These are phyloP conservation scores for Lanistes nyassanus DNA, from an alignment of 1,140 invertebrate genomes.

Conservation along the genomic window DNA sequence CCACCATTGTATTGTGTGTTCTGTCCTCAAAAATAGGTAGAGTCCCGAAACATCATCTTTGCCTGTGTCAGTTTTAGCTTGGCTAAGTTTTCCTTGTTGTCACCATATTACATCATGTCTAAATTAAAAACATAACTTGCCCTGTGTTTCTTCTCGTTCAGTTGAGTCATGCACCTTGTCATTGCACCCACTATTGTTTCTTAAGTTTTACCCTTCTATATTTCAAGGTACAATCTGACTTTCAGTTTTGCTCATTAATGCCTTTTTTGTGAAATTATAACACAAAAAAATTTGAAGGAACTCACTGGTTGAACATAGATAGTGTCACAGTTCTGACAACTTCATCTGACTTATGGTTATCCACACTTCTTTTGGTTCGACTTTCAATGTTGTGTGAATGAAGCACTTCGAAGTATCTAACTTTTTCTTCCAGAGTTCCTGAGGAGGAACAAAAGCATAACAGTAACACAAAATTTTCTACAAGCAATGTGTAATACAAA, in stretches of 20 bases:
- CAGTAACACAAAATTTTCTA: no score
- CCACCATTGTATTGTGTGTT: no score
- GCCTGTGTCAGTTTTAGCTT: no score
- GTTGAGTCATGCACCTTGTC: background rate
- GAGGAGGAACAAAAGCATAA: background rate
- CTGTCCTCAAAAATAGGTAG: no score
- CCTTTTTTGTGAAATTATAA: background rate
- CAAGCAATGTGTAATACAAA: no score
- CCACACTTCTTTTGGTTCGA: conserved; percentile 16
- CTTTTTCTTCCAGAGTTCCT: conserved; percentile 4
- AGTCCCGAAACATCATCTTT: no score
- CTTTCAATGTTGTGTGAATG: background rate
- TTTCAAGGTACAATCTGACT: background rate
- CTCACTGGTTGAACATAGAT: conserved; percentile 19
- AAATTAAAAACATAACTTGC: no score
- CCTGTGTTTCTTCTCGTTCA: no score
- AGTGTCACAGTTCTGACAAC: conserved; percentile 6
- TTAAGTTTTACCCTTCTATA: background rate
- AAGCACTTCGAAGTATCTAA: conserved; percentile 23
- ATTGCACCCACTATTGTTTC: background rate
- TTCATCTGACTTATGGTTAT: background rate
- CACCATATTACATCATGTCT: no score
- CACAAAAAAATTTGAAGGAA: background rate
- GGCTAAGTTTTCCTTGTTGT: no score
- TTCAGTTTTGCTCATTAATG: background rate